A percentile compares a stretch with the other conserved stretches of the same genome.
Evolutionary conservation across 1,140 invertebrate genomes (phyloP).

Genomic region (Hylyphantes graminicola): DNA sequence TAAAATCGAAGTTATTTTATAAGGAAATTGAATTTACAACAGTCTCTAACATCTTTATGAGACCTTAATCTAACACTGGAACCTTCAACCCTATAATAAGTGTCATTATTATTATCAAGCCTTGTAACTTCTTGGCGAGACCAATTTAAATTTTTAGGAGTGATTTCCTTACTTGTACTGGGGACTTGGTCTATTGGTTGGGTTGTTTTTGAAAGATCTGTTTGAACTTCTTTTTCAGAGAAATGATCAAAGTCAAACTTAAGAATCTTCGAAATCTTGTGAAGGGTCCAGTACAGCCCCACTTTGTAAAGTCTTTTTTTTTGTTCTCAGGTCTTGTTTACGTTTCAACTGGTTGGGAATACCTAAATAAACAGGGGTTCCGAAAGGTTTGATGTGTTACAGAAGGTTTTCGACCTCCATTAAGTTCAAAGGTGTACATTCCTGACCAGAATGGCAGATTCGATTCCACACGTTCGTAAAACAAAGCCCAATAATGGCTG

Average conservation of each 20-base stretch:
- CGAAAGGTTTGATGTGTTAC: not conserved
- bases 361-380: not conserved
- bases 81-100: not conserved
- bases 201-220: not conserved
- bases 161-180: no score
- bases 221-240: no score
- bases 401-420: not conserved
- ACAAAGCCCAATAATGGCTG: no score
- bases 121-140: not conserved
- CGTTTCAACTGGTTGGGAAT: not conserved
- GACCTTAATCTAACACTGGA: not conserved
- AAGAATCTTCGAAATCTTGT: no score
- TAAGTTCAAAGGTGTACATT: not conserved
- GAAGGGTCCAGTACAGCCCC: not conserved
- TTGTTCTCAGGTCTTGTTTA: not conserved
- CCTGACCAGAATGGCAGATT: not conserved
- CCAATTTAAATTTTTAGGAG: no score
- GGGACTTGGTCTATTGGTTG: not conserved
- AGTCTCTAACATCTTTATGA: not conserved
- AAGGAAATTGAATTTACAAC: not conserved
- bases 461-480: no score
- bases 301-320: not conserved
- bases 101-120: not conserved
- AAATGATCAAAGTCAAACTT: not conserved
- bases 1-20: no score